phyloP scores from a whole-genome alignment of 2,797 vertebrate species.

The Monodelphis domestica region DNA sequence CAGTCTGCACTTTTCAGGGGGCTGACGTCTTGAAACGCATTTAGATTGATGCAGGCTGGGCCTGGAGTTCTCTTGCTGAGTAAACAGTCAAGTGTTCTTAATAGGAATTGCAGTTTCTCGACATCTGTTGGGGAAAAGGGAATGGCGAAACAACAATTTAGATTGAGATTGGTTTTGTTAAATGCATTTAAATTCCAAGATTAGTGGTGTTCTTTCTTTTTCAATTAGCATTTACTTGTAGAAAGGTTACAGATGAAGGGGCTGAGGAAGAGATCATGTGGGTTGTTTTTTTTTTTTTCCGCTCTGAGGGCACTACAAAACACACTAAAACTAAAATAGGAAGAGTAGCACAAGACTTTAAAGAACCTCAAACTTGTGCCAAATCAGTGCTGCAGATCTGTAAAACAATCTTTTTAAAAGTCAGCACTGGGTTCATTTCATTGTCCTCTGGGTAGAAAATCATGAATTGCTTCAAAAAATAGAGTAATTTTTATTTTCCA shows the following conservation, averaged over 20 bases:
- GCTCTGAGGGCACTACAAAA: conserved; percentile 82
- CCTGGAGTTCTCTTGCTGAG: conserved; percentile 88
- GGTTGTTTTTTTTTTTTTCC: conserved; percentile 9
- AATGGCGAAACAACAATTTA: conserved; percentile 90
- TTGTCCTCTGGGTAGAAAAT: conserved; percentile 72
- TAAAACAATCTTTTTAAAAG: conserved; percentile 53
- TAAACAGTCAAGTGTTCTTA: conserved; percentile 91
- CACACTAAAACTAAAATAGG: conserved; percentile 76
- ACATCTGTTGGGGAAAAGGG: conserved; percentile 91
- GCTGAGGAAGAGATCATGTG: conserved; percentile 80
- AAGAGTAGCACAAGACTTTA: conserved; percentile 72
- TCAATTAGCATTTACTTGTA: conserved; percentile 91
- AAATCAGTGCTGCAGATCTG: conserved; percentile 58
- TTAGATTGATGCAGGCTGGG: conserved; percentile 88
- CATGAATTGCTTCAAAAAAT: conserved; percentile 67
- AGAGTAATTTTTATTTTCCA: conserved; percentile 71
- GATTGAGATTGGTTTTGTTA: conserved; percentile 92
- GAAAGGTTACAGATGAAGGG: conserved; percentile 91
- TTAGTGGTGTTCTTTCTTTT: conserved; percentile 92
- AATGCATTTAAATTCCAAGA: conserved; percentile 93
- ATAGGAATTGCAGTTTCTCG: conserved; percentile 90
- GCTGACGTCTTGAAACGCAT: conserved; percentile 87
- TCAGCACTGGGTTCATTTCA: conserved; percentile 65
- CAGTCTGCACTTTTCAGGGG: conserved; percentile 86
- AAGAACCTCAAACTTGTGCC: conserved; percentile 75